Evolutionary conservation across 35 echinoderm and acorn worm genomes (phyloP), one percentile per base, ranked within the genome.

Genomic region (Acanthaster planci): DNA sequence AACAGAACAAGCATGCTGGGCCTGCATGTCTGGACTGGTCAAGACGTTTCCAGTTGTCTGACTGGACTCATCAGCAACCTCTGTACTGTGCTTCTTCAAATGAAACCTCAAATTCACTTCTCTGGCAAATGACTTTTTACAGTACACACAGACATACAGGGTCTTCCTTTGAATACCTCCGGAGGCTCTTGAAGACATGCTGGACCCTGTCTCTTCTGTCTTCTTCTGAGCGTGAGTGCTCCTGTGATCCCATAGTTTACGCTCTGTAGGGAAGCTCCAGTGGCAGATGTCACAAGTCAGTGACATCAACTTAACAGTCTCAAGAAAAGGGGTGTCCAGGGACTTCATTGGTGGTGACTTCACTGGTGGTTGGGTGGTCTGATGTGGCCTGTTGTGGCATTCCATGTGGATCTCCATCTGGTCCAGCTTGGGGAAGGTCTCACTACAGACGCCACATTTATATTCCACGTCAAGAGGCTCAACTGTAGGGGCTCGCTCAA

Each of bases 181-280:
- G 12, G 42, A 47, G 12, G 26, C 34, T 72, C 30, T 72, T 72
- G 23, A 31, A 10, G 23, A 72, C 34, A 34, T 26, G 10, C 14
- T 31, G 15, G 34, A 14, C 34, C 10, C 34, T 19, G 22, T 29
- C 14, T 72, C 34, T 1, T 31, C 14, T 26, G 23, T 34, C 30
- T 26, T 34, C 34, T 72, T 34, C 8, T 26, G 64, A 26, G 10
- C 23, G 3, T 72, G 64, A 30, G 23, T 72, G 21, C 26, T 26
- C 64, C 64, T 72, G 34, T 72, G 64, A 29, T 72, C 64, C 64
- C 64, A 72, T 26, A 72, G 64, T 26, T 72, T 72, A 1, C 14
- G 10, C 64, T 72, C 64, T 35, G 64, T 31, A 12, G 34, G 64
- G 16, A 72, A 72, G 12, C 26, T 72, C n/a, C 64, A 31, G 14